Evolutionary conservation across 2,888 invertebrate species (phyloP), one percentile per base, ranked within the genome.

Genomic region (Drosophila aldrichi): DNA sequence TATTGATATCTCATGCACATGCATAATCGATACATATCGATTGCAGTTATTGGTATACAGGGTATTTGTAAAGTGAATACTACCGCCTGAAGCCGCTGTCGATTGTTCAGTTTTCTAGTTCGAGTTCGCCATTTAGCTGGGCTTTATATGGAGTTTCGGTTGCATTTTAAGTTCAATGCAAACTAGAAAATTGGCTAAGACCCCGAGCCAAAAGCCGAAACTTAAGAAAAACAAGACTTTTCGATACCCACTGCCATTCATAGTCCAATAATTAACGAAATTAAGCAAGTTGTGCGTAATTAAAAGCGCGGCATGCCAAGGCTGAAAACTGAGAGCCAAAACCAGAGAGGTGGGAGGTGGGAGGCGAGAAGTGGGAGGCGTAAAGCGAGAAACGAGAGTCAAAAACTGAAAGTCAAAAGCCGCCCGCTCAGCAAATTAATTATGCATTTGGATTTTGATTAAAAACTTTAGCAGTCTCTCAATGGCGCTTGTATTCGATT

Each of bases 261-360:
- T 70, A 82, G 82, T 78, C 85, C 82, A 82, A 79, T 81, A 81
- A 85, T 79, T 76, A 81, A 76, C 62, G 63, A 72, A 76, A 44
- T 66, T 76, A 62, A 72, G 52, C 67, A 44, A 68, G 46, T 66
- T 56, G 70, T 57, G 49, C 55, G 72, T 75, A 77, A 82, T 82
- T 79, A 82, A 84, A 70, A 56, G 61, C 64, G 29, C 74, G 69
- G 46, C 51, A 71, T 48, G 71, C 43, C 74, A 82, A 80, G 82
- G 82, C 68, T 55, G 9, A 16, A 14, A 34, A 32, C 40, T 40
- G 48, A 43, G 38, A 25, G 60, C 32, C 16, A 29, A 25, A 18
- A 8, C 9, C 43, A 10, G 12, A 38, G 20, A 3, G 22, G 3
- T 16, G 16, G 16, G 6, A 1, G n/a, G 29, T 7, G 29, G 7